These are phyloP conservation scores for Eurystomus gularis DNA, from an alignment of 2,113 vertebrate genomes.

Conservation along the genomic window DNA sequence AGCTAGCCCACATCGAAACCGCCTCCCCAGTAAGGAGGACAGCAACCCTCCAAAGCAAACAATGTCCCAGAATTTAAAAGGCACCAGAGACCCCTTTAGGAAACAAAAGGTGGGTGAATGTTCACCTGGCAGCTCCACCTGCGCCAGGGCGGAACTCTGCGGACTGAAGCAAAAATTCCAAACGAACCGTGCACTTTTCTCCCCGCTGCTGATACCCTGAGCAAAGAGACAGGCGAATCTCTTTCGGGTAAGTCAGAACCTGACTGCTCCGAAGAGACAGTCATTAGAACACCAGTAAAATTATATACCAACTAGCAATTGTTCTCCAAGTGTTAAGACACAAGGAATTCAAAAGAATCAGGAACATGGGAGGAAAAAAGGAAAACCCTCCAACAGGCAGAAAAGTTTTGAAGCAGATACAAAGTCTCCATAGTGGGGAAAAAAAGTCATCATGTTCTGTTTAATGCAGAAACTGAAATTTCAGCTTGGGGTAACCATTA, in stretches of 20 bases:
- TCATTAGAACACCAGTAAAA: conserved; percentile 27
- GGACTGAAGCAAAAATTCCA: too few relatives aligned
- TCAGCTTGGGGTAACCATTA: conserved; percentile 34
- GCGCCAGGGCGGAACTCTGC: too few relatives aligned
- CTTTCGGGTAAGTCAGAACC: not conserved
- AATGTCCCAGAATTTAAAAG: not conserved
- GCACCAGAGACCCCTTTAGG: not conserved
- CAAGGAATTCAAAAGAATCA: not conserved
- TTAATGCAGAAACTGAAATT: conserved; percentile 60
- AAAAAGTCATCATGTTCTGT: not conserved
- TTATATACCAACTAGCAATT: conserved; percentile 1
- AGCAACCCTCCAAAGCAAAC: not conserved
- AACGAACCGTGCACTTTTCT: not conserved
- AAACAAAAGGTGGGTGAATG: not conserved
- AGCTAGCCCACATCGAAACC: not conserved
- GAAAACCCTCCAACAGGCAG: not conserved
- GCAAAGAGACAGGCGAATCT: not conserved
- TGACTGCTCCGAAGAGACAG: not conserved
- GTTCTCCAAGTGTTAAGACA: not conserved
- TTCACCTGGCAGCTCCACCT: not conserved
- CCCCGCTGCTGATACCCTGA: not conserved
- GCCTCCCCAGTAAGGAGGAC: not conserved
- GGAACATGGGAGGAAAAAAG: not conserved
- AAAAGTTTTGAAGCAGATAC: conserved; percentile 15
- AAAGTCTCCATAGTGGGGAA: not conserved